A percentile compares a stretch with the other conserved stretches of the same genome.
phyloP scores from a whole-genome alignment of 2,888 invertebrate species.

The Lathronympha strigana region DNA sequence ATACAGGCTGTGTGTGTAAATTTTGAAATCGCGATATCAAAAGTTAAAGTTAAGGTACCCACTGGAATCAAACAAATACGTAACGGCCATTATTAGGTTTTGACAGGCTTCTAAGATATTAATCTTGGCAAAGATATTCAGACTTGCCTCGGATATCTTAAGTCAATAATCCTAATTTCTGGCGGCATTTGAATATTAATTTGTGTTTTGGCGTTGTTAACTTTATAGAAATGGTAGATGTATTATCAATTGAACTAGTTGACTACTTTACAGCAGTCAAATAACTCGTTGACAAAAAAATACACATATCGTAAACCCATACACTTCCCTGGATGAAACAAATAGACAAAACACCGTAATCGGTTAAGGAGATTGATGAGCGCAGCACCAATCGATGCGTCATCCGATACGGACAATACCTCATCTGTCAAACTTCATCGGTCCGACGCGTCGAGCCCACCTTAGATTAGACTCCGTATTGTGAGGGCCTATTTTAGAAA shows the following conservation, averaged over 20 bases:
- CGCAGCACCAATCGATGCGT: constrained; percentile 3
- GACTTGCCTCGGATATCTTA: constrained; percentile 13
- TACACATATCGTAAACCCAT: not conserved
- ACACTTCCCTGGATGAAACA: not conserved
- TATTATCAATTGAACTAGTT: too few relatives aligned
- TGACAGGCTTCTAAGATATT: constrained; percentile 30
- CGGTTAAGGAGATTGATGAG: constrained; percentile 33
- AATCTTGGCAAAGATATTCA: constrained; percentile 34
- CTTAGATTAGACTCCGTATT: not conserved
- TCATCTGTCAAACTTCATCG: constrained; percentile 35
- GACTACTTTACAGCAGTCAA: too few relatives aligned
- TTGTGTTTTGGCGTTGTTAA: too few relatives aligned
- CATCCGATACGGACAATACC: constrained; percentile 37
- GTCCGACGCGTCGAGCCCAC: not conserved
- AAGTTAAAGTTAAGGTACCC: constrained; percentile 10
- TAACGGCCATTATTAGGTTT: constrained; percentile 17
- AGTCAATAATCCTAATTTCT: constrained; percentile 17
- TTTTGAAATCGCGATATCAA: too few relatives aligned
- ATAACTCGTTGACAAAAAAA: not conserved
- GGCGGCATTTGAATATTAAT: not conserved
- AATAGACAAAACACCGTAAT: constrained; percentile 20
- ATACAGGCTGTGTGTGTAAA: too few relatives aligned
- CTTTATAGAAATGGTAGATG: too few relatives aligned
- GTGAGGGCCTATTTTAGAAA: not conserved
- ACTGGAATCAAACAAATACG: constrained; percentile 21